phyloP scores from a whole-genome alignment of 1,140 invertebrate genomes.

The Drosophila pectinifera region DNA sequence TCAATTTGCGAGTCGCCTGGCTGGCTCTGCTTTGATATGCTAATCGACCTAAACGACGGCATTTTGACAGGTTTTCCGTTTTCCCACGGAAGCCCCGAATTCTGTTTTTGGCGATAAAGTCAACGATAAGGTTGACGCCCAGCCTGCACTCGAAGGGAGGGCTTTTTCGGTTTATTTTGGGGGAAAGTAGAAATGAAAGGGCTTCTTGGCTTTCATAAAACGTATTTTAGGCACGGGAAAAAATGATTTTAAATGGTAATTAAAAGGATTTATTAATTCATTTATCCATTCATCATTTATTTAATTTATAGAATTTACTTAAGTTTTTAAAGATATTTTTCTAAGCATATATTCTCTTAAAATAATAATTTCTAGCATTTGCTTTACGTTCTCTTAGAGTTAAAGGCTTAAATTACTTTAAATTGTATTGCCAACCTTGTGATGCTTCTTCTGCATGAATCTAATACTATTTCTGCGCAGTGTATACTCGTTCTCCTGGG shows the following conservation, averaged over 20 bases:
- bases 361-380: background rate
- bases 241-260: too few species aligned
- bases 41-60: conserved; percentile 78
- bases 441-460: background rate
- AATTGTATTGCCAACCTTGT: too few species aligned
- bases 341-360: too few species aligned
- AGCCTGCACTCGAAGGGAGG: conserved; percentile 23
- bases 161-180: background rate
- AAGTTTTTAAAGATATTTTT: too few species aligned
- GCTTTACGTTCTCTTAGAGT: background rate
- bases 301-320: too few species aligned
- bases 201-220: conserved; percentile 2
- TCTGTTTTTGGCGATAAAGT: conserved; percentile 41
- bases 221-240: background rate
- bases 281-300: too few species aligned
- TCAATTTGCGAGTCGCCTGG: conserved; percentile 74
- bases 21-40: conserved; percentile 72
- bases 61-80: conserved; percentile 81
- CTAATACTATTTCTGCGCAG: background rate
- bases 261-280: too few species aligned
- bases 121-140: conserved; percentile 34
- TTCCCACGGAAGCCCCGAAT: conserved; percentile 64
- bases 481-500: background rate
- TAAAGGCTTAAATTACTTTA: too few species aligned
- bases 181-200: conserved; percentile 14